Evolutionary conservation across 2,797 vertebrate genomes (phyloP).

Genomic region (Poecilia picta): DNA sequence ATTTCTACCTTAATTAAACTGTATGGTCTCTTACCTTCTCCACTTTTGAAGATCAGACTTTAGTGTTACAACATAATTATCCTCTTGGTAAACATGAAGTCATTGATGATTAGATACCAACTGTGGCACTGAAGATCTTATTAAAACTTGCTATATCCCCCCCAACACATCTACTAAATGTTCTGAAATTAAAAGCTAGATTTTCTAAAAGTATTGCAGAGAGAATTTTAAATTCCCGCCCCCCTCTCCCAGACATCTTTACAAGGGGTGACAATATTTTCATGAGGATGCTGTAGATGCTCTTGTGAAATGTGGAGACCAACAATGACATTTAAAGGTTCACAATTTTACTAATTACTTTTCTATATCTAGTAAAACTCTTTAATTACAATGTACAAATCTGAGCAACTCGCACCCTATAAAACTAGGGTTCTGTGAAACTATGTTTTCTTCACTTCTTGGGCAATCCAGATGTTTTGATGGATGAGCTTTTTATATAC

Average conservation of each 20-base stretch:
- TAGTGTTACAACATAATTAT: not conserved
- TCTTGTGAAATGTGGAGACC: not conserved
- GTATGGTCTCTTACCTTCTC: not conserved
- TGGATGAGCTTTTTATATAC: constrained; percentile 24
- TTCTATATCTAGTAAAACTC: constrained; percentile 44
- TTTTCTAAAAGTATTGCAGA: not conserved
- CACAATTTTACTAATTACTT: constrained; percentile 27
- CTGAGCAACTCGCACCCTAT: constrained; percentile 63
- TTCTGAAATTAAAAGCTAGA: not conserved
- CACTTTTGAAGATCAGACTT: not conserved
- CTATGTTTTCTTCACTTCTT: constrained; percentile 34
- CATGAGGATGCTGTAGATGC: not conserved
- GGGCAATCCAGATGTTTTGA: constrained; percentile 27
- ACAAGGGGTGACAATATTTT: not conserved
- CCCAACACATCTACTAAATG: not conserved
- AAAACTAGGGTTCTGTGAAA: constrained; percentile 75
- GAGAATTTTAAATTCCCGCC: not conserved
- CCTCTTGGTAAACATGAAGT: not conserved
- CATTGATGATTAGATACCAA: not conserved
- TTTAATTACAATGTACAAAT: constrained; percentile 40
- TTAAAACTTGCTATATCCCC: not conserved
- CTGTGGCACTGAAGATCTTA: not conserved
- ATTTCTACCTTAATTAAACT: not conserved
- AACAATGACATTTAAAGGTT: not conserved
- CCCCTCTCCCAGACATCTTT: not conserved